Evolutionary conservation across 2,888 invertebrate species (phyloP), one percentile per base, ranked within the genome.

Genomic region (Apamea sordens): DNA sequence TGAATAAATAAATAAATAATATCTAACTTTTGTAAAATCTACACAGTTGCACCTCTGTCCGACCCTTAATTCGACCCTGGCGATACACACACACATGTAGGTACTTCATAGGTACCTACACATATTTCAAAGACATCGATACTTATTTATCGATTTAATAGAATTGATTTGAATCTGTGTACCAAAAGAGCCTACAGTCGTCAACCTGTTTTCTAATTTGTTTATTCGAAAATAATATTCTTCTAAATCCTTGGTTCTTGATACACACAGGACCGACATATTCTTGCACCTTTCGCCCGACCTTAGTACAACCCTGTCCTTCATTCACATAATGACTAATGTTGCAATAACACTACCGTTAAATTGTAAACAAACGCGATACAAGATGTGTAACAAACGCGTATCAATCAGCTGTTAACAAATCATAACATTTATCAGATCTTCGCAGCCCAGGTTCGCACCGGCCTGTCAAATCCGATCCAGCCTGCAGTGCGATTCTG

Each of bases 301-400:
- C 41, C 75, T 32, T 44, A 56, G 24, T 56, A 18, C 53, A 76
- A 56, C 77, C 56, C 53, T 77, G 77, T 77, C 32, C 28, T 32
- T 56, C 18, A 41, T 41, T 50, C 50, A 28, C 18, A 7, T 41
- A 53, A 41, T 36, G 44, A 64, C 24, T 63, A 63, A 79, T 79
- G 65, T 65, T 64, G 50, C 41, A 76, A 41, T 61, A 76, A 41
- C 24, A 28, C 36, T 24, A 41, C 79, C 41, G 50, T 50, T 79
- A 41, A 24, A 79, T 63, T 63, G 18, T 76, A 79, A 76, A 76
- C 28, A 53, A 36, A 75, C 6, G n/a, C n/a, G 47, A 0, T 72
- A 44, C 10, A 47, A 47, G 2, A 68, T 15, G 15, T 70, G 70
- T 73, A 3, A 11, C 10, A 28, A 47, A 53, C 15, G 15, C 18